These are phyloP conservation scores for Pogonognathellus flavescens DNA, from an alignment of 1,140 invertebrate genomes.

Conservation along the genomic window DNA sequence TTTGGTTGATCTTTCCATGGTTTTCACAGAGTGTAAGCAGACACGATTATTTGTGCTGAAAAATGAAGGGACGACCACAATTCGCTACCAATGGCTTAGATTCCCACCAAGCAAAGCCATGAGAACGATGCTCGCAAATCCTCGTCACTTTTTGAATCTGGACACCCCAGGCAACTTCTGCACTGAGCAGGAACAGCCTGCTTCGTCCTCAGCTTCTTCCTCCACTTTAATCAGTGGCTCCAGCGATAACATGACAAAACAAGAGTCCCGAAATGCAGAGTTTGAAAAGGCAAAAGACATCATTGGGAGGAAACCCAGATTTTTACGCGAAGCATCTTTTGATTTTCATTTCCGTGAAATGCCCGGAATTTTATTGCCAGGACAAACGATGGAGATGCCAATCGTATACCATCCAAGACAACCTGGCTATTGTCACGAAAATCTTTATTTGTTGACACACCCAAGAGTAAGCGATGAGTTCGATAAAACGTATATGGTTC, in stretches of 20 bases:
- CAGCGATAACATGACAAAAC: neutral
- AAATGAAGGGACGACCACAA: slow-evolving; percentile 60
- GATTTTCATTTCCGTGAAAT: slow-evolving; percentile 61
- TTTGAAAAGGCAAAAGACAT: neutral
- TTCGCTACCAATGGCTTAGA: slow-evolving; percentile 61
- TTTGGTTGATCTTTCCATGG: neutral
- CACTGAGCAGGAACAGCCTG: neutral
- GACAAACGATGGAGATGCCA: slow-evolving; percentile 55
- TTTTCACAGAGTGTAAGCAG: slow-evolving; percentile 55
- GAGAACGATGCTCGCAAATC: slow-evolving; percentile 44
- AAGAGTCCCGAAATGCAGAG: neutral
- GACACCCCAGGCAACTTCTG: neutral
- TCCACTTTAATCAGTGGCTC: neutral
- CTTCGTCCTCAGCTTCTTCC: neutral
- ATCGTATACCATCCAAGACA: slow-evolving; percentile 54
- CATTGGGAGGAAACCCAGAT: slow-evolving; percentile 20
- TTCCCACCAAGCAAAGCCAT: slow-evolving; percentile 56
- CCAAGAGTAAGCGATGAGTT: slow-evolving; percentile 49
- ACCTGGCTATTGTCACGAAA: slow-evolving; percentile 60
- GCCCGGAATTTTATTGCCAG: slow-evolving; percentile 55
- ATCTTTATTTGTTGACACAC: slow-evolving; percentile 62
- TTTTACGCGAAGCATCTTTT: slow-evolving; percentile 12
- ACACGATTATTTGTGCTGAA: slow-evolving; percentile 35
- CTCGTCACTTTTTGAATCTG: slow-evolving; percentile 16
- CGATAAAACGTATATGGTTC: slow-evolving; percentile 24